Evolutionary conservation across 2,797 vertebrate genomes (phyloP).

Genomic region (Eospalax fontanierii): DNA sequence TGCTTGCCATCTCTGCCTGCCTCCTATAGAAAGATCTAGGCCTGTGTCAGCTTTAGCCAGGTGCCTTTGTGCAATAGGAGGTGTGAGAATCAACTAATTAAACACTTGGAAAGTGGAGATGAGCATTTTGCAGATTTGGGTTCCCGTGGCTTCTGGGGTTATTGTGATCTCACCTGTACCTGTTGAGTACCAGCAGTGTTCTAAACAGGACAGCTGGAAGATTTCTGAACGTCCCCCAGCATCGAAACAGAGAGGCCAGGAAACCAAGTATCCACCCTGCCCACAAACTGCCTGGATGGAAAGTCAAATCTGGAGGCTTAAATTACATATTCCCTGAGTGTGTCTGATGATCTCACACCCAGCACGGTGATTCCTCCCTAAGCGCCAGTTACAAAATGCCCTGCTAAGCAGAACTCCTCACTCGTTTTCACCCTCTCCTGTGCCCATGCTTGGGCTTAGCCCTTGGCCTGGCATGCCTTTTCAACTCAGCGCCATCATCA

Average conservation of each 20-base stretch:
- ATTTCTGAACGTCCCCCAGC: background rate
- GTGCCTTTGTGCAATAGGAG: conserved; percentile 19
- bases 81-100: conserved; percentile 73
- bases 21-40: background rate
- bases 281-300: background rate
- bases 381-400: background rate
- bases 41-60: conserved; percentile 22
- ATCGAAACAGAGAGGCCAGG: background rate
- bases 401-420: background rate
- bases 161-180: conserved; percentile 37
- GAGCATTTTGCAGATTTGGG: conserved; percentile 53
- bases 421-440: background rate
- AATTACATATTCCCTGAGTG: background rate
- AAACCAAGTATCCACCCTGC: background rate
- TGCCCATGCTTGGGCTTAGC: background rate
- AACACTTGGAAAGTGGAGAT: conserved; percentile 50
- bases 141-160: background rate
- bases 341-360: background rate
- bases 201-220: background rate
- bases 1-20: background rate
- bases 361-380: background rate
- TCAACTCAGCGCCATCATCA: background rate
- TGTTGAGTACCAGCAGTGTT: background rate
- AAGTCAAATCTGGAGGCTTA: background rate
- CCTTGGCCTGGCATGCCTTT: background rate